Evolutionary conservation across 2,888 invertebrate species (phyloP).

Genomic region (Mythimna impura): DNA sequence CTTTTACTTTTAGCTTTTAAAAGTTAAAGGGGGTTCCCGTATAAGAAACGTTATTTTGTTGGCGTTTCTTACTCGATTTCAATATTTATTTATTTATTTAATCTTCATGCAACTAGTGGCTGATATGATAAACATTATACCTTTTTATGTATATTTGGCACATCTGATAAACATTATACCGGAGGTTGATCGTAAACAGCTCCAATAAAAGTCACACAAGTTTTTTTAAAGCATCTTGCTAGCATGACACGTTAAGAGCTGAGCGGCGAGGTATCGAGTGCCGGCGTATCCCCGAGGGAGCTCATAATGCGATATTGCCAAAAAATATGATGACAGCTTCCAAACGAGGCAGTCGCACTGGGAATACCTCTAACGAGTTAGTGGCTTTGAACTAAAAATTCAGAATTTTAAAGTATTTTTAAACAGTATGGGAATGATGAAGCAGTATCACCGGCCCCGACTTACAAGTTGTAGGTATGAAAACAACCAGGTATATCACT

Average conservation of each 20-base stretch:
- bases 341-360: slow-evolving; percentile 57
- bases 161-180: neutral
- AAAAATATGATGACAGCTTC: slow-evolving; percentile 70
- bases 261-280: slow-evolving; percentile 63
- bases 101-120: too few species aligned
- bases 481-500: too few species aligned
- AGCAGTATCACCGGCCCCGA: too few species aligned
- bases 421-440: too few species aligned
- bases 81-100: too few species aligned
- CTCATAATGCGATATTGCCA: slow-evolving; percentile 69
- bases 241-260: slow-evolving; percentile 66
- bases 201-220: slow-evolving; percentile 47
- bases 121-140: too few species aligned
- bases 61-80: too few species aligned
- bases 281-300: slow-evolving; percentile 60
- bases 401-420: neutral
- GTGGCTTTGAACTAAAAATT: neutral
- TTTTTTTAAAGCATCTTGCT: slow-evolving; percentile 57
- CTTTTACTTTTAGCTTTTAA: too few species aligned
- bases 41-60: too few species aligned
- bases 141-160: too few species aligned
- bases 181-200: neutral
- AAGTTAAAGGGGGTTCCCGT: too few species aligned
- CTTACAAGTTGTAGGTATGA: too few species aligned
- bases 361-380: slow-evolving; percentile 63